Evolutionary conservation across 2,113 vertebrate species (phyloP).

Genomic region (Origma solitaria): DNA sequence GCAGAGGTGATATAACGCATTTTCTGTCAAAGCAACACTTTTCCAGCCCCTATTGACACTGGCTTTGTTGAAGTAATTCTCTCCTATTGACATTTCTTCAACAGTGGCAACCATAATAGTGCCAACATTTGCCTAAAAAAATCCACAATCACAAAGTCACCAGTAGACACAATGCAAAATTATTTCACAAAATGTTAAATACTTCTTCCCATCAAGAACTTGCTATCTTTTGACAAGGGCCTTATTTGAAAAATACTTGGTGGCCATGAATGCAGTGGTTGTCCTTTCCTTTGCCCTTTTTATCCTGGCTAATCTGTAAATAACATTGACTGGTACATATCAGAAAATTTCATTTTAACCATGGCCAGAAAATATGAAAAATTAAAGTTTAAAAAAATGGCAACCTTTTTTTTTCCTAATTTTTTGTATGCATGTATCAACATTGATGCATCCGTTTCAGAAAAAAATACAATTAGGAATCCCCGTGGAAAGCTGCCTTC

Average conservation of each 20-base stretch:
- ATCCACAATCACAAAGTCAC: not conserved
- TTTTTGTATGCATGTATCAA: not conserved
- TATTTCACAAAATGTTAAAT: not conserved
- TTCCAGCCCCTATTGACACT: not conserved
- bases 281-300: not conserved
- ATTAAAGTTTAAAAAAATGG: not conserved
- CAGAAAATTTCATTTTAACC: not conserved
- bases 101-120: not conserved
- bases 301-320: not conserved
- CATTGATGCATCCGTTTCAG: not conserved
- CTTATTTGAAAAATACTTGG: not conserved
- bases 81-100: not conserved
- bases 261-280: not conserved
- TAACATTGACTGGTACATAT: not conserved
- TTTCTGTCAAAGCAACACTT: not conserved
- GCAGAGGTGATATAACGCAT: not conserved
- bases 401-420: not conserved
- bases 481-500: not conserved
- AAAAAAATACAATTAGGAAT: not conserved
- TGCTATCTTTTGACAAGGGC: rapidly evolving
- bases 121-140: not conserved
- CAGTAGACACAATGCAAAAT: not conserved
- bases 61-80: not conserved
- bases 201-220: not conserved
- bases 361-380: not conserved